These are phyloP conservation scores for Planiliza haematocheilus DNA, from an alignment of 2,113 vertebrate species.

Conservation along the genomic window DNA sequence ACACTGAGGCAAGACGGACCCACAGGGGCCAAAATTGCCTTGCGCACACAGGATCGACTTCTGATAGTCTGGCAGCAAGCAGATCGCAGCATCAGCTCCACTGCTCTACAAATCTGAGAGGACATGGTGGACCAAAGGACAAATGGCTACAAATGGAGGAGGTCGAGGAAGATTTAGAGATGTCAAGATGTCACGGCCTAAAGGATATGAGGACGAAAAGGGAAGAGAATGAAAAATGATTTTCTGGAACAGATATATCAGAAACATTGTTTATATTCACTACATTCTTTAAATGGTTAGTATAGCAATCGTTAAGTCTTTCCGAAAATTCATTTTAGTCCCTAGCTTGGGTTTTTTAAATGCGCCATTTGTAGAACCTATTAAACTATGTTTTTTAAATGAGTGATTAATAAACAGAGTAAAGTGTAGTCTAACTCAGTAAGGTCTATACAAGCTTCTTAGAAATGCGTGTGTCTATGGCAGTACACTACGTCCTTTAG, in stretches of 20 bases:
- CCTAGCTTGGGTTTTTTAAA: too few species aligned
- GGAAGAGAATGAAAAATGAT: neutral
- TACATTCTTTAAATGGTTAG: too few species aligned
- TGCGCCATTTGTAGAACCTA: too few species aligned
- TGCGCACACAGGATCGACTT: slow-evolving; percentile 38
- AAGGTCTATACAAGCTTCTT: too few species aligned
- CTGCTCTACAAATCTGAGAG: slow-evolving; percentile 50
- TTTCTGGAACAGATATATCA: neutral
- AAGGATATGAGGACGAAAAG: neutral
- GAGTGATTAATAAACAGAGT: too few species aligned
- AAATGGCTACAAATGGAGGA: neutral
- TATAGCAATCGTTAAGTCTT: too few species aligned
- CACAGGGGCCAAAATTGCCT: slow-evolving; percentile 17
- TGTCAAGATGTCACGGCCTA: slow-evolving; percentile 30
- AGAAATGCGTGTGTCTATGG: neutral
- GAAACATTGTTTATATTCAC: too few species aligned
- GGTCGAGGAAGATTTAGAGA: neutral
- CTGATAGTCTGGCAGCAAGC: slow-evolving; percentile 47
- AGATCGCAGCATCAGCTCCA: slow-evolving; percentile 57
- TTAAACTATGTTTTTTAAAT: too few species aligned
- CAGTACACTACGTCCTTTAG: neutral
- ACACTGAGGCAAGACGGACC: neutral
- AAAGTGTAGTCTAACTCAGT: too few species aligned
- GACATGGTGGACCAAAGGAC: slow-evolving; percentile 59
- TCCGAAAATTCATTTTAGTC: too few species aligned